Percentiles rank a stretch among this genome's conserved stretches.
These are phyloP conservation scores for Neolamprologus caudopunctatus DNA, from an alignment of 2,113 vertebrate genomes.

Conservation along the genomic window DNA sequence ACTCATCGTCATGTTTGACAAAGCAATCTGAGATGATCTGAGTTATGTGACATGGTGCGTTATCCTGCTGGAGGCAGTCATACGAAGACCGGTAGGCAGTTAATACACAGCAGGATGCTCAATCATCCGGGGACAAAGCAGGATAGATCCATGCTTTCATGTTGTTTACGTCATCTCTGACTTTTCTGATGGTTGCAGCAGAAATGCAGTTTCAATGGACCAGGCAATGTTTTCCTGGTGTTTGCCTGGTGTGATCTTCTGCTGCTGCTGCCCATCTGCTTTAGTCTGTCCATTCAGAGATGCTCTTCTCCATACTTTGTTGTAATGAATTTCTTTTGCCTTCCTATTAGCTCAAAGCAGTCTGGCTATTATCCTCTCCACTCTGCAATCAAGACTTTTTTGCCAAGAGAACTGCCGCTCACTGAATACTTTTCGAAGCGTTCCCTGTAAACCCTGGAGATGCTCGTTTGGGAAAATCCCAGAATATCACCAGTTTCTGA, in stretches of 20 bases:
- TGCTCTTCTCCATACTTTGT: neutral
- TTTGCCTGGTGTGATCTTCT: neutral
- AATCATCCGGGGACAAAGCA: neutral
- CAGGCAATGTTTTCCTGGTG: rapidly evolving
- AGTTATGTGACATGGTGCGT: neutral
- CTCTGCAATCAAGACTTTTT: neutral
- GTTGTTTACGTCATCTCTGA: neutral
- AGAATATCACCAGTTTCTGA: neutral
- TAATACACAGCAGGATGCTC: neutral
- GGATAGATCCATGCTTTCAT: neutral
- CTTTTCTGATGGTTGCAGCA: neutral
- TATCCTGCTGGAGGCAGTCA: neutral
- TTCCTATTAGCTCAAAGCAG: neutral
- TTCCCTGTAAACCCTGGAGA: neutral
- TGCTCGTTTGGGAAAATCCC: neutral
- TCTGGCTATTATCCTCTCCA: neutral
- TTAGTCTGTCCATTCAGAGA: neutral
- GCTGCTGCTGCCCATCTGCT: neutral
- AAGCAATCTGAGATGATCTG: neutral
- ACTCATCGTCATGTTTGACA: neutral
- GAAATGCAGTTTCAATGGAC: neutral
- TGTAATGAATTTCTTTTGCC: neutral
- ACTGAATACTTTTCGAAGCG: neutral
- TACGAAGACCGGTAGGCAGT: neutral
- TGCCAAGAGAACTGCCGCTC: neutral